Evolutionary conservation across 2,888 invertebrate species (phyloP), one percentile per base, ranked within the genome.

Genomic region (Xestia xanthographa): DNA sequence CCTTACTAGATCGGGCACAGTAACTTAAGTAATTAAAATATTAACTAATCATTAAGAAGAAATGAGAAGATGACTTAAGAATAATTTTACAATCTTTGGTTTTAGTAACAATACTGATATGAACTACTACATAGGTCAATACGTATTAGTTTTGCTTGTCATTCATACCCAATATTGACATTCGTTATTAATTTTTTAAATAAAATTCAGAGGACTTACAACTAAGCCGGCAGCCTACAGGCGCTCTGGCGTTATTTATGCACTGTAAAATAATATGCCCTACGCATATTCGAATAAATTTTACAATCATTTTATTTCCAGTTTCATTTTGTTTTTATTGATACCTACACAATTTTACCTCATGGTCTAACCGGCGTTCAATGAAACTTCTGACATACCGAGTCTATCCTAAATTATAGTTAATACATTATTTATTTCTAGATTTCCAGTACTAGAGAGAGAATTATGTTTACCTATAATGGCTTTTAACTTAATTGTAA

Each of bases 11-110:
- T 20, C 72, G 14, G 29, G n/a, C n/a, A 50, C 22, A 20, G 50
- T 17, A 38, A 41, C 11, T 50, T 53, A 50, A 34, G 34, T 34
- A 34, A 72, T 41, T 14, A 29, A 71, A 53, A 71, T n/a, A 72
- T 0, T 41, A 43, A 72, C 22, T 71, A 41, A 72, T 29, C 22
- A 29, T 69, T 22, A 68, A 41, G 26, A 17, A 65, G 20, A 14
- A 29, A 66, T 26, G 22, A 48, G 14, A 38, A 50, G 0, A 48
- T 56, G 26, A 38, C 1, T 20, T 70, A 69, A 11, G 8, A 53
- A 53, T 56, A 6, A 43, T 20, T 72, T 29, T n/a, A 72, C 20
- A 43, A 53, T 26, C 34, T 71, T n/a, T 56, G 5, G 14, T 5
- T 2, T 50, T 8, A 72, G 14, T n/a, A n/a, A 9, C 2, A 72